A percentile compares a stretch with the other conserved stretches of the same genome.
Evolutionary conservation across 2,113 vertebrate species (phyloP).

Genomic region (Terrapene triunguis): DNA sequence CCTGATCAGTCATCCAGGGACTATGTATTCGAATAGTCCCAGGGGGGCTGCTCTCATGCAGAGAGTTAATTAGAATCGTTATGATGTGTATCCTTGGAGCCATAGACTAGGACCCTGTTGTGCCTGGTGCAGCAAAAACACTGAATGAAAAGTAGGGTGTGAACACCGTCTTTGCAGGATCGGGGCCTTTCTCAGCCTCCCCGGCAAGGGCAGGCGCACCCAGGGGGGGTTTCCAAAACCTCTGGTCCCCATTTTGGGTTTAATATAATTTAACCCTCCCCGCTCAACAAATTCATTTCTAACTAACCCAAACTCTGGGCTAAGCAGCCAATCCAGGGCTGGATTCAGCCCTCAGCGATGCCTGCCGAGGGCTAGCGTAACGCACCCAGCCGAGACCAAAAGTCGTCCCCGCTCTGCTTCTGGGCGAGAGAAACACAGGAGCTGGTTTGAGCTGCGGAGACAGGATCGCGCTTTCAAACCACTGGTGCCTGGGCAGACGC

Average conservation of each 20-base stretch:
- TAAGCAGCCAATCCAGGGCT: neutral
- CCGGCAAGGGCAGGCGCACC: neutral
- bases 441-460: neutral
- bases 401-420: neutral
- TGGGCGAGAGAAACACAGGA: neutral
- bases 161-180: neutral
- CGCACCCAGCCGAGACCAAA: fast-evolving
- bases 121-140: neutral
- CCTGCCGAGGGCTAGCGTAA: neutral
- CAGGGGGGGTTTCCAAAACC: neutral
- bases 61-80: no score
- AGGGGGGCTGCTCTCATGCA: no score
- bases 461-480: neutral
- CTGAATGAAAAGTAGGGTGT: neutral
- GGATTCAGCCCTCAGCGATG: neutral
- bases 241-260: neutral
- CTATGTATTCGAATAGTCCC: no score
- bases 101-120: neutral
- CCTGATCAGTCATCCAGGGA: neutral
- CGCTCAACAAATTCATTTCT: neutral
- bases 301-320: neutral
- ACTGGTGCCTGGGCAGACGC: neutral
- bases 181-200: neutral
- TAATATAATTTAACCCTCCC: neutral
- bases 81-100: neutral